Evolutionary conservation across 2,888 invertebrate species (phyloP).

Genomic region (Deroplatys truncata): DNA sequence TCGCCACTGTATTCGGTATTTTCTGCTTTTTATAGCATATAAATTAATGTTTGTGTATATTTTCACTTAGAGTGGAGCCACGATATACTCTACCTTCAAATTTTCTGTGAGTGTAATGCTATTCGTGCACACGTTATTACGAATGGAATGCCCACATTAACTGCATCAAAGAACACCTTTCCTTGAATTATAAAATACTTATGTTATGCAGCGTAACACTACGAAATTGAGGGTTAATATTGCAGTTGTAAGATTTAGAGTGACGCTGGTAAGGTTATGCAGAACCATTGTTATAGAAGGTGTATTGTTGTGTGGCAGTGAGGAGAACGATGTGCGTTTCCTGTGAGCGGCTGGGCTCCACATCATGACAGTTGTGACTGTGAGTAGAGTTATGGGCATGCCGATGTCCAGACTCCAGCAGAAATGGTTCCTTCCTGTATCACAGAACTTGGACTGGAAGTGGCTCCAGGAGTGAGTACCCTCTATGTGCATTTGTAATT

Average conservation of each 20-base stretch:
- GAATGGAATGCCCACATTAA: no score
- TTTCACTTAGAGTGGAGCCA: no score
- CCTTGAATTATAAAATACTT: no score
- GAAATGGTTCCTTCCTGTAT: not conserved
- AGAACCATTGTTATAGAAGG: not conserved
- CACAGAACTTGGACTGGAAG: slow-evolving; percentile 7
- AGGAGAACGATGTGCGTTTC: not conserved
- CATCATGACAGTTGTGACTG: slow-evolving; percentile 5
- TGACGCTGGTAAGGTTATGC: not conserved
- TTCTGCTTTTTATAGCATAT: no score
- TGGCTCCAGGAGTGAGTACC: slow-evolving; percentile 24
- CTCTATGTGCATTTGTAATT: not conserved
- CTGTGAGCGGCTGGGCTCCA: not conserved
- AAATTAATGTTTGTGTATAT: no score
- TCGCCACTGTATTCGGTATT: not conserved
- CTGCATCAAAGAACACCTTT: no score
- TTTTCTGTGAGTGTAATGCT: no score
- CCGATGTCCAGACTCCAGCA: slow-evolving; percentile 6
- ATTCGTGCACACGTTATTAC: no score
- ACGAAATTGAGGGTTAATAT: no score
- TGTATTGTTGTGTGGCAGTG: not conserved
- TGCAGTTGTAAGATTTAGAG: no score
- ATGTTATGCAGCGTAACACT: no score
- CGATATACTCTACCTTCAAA: no score
- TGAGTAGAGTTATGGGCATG: not conserved